Evolutionary conservation across 2,113 vertebrate genomes (phyloP).

Genomic region (Bos indicus): DNA sequence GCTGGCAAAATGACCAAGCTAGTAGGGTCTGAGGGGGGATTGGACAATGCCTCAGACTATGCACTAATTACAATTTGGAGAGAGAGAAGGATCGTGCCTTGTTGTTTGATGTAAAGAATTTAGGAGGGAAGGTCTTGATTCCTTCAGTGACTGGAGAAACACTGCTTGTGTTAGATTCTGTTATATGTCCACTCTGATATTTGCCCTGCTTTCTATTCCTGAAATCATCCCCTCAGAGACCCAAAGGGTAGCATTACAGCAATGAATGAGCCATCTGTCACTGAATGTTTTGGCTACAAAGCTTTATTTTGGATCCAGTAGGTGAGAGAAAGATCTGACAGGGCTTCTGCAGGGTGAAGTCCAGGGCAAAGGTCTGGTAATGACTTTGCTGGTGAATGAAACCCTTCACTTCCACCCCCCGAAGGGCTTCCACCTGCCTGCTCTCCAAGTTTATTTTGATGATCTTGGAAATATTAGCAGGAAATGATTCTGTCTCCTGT

Average conservation of each 20-base stretch:
- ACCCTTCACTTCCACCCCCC: rapidly evolving
- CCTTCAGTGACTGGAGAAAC: not conserved
- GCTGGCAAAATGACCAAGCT: not conserved
- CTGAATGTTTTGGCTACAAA: not conserved
- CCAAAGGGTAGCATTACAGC: not conserved
- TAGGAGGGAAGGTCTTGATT: not conserved
- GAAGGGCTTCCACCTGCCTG: not conserved
- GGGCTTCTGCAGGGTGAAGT: not conserved
- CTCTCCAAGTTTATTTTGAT: not conserved
- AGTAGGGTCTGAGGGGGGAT: not conserved
- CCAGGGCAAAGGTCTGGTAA: not conserved
- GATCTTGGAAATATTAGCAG: not conserved
- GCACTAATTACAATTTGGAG: not conserved
- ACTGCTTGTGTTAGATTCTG: not conserved
- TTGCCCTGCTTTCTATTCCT: not conserved
- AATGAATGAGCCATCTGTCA: conserved; percentile 47
- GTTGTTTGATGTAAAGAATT: not conserved
- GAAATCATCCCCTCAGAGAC: not conserved
- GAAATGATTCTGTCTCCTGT: not conserved
- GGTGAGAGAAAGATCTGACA: not conserved
- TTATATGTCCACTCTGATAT: not conserved
- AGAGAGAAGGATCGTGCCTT: not conserved
- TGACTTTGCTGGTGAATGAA: not conserved
- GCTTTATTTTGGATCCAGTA: conserved; percentile 8
- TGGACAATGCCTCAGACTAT: not conserved